Base-by-base conservation (phyloP, 2,113 vertebrate genomes). In the Chloropsis hardwickii region DNA sequence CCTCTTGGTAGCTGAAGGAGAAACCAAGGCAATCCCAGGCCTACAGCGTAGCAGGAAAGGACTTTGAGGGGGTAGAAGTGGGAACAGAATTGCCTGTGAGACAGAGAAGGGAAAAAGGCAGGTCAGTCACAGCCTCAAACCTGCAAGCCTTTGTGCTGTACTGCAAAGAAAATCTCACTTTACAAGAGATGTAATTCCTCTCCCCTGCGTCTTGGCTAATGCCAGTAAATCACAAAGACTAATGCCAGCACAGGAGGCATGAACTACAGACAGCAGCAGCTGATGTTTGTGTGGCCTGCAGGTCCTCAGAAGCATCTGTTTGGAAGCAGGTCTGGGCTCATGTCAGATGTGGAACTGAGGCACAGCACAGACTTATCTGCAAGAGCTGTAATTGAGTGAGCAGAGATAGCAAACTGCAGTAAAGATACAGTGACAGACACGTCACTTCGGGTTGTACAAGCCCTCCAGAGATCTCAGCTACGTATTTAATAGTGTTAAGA, bases 381-480 rank as follows among this genome's bases (percentile, higher is more conserved):
- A 1, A 77, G 51, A 71, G 39, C 69, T 25, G 79, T 90, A 90
- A 95, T 45, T 54, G 88, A 91, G 40, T 7, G 37, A 78, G 83
- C 64, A 80, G 47, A 81, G 94, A 78, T 35, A 94, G 76, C 83
- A 81, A 90, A 81, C 53, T 29, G 61, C 72, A 64, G 81, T 14
- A 53, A 79, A 94, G 94, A 86, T 27, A 90, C 48, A 69, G 83
- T 17, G 80, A 86, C 92, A 89, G 21, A 50, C 71, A 86, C 2
- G 2, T 91, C 89, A 96, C 77, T 77, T 91, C 14, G 3, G 92
- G 80, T 92, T 83, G 86, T 58, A 86, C 72, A 56, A 95, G 45
- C 57, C 81, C 94, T 86, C 88, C 1, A 8, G 92, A 94, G 94
- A 97, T 73, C 89, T 92, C 84, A 48, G 93, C 73, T 64, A 70